phyloP scores from a whole-genome alignment of 2,888 invertebrate species.

The Iselma pallidipennis region DNA sequence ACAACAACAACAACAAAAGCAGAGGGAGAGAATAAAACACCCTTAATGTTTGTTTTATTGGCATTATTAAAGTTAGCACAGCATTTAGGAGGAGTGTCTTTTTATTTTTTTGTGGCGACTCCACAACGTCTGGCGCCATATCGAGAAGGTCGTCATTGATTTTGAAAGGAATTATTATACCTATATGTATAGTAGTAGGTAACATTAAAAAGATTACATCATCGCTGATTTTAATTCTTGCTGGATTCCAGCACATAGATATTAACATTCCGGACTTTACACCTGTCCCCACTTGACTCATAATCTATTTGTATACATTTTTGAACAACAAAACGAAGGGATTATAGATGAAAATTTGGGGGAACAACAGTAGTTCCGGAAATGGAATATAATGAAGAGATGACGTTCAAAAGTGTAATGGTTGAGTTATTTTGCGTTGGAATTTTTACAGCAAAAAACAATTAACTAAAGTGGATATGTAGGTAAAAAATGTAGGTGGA shows the following conservation, averaged over 20 bases:
- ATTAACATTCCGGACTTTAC: too few relatives aligned
- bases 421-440: conserved; percentile 12
- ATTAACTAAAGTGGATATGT: not conserved
- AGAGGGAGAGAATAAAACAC: not conserved
- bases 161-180: conserved; percentile 11
- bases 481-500: not conserved
- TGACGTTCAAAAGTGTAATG: too few relatives aligned
- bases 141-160: conserved; percentile 27
- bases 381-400: too few relatives aligned
- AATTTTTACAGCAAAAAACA: not conserved
- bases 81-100: not conserved
- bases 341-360: too few relatives aligned
- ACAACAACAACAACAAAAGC: not conserved
- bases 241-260: too few relatives aligned
- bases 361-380: too few relatives aligned
- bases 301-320: too few relatives aligned
- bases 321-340: too few relatives aligned
- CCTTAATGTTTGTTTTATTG: not conserved
- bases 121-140: conserved; percentile 24
- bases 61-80: too few relatives aligned
- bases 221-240: conserved; percentile 14
- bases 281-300: too few relatives aligned
- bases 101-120: conserved; percentile 1
- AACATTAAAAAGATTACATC: conserved; percentile 25
- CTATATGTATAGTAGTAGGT: too few relatives aligned